These are phyloP conservation scores for Loriculus beryllinus DNA, from an alignment of 2,797 vertebrate genomes.

Conservation along the genomic window DNA sequence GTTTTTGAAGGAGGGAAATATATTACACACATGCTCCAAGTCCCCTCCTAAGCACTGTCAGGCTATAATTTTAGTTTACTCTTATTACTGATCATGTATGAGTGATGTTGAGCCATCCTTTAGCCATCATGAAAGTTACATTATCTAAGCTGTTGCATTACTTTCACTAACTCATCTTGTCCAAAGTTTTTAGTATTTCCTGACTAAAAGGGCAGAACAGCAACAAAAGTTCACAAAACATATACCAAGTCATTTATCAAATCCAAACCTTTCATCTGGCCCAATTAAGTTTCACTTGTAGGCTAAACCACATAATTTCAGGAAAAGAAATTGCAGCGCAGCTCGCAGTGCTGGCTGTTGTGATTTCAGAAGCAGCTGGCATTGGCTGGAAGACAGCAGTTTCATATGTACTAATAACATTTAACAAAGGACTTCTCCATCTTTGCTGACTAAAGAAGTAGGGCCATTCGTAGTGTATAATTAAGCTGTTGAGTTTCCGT, in stretches of 20 bases:
- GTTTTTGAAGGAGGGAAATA: constrained; percentile 45
- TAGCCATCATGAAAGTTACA: constrained; percentile 31
- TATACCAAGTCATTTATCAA: background rate
- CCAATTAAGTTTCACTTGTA: background rate
- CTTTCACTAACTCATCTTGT: constrained; percentile 44
- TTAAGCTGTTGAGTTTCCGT: constrained; percentile 50
- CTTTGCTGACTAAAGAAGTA: constrained; percentile 45
- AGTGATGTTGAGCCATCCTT: constrained; percentile 26
- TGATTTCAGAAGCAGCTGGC: constrained; percentile 24
- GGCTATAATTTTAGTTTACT: constrained; percentile 57
- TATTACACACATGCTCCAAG: constrained; percentile 22
- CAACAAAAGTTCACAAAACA: background rate
- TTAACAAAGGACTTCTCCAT: constrained; percentile 44
- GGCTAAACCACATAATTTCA: background rate
- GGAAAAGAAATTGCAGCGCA: background rate
- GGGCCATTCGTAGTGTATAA: background rate
- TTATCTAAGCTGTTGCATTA: constrained; percentile 21
- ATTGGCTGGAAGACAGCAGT: background rate
- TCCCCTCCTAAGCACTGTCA: constrained; percentile 51
- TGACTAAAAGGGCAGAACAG: background rate
- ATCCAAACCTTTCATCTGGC: background rate
- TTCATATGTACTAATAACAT: constrained; percentile 38
- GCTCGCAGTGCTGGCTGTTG: background rate
- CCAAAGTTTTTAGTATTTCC: background rate
- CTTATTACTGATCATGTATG: constrained; percentile 22